Conservation (phyloP, 2,888 invertebrate species). For the Limenitis arthemis region DNA sequence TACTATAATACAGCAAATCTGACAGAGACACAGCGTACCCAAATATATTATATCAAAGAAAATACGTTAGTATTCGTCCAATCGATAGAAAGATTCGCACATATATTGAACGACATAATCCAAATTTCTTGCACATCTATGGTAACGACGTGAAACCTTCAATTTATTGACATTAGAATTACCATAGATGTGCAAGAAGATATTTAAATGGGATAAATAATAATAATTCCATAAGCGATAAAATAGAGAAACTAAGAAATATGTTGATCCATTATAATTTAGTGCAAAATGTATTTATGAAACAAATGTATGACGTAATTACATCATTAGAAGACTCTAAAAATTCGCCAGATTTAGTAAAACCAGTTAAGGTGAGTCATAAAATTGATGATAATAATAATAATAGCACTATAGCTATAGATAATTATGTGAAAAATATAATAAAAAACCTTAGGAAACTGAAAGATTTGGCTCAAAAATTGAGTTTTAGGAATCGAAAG, state of each 20-base stretch:
- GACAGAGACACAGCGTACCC: slow-evolving; percentile 33
- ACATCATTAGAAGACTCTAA: slow-evolving; percentile 29
- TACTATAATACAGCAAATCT: slow-evolving; percentile 23
- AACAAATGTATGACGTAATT: slow-evolving; percentile 41
- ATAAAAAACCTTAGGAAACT: slow-evolving; percentile 47
- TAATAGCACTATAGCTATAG: slow-evolving; percentile 29
- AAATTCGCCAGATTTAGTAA: neutral
- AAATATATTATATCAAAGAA: slow-evolving; percentile 44
- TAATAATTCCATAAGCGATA: slow-evolving; percentile 19
- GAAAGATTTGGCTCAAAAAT: slow-evolving; percentile 37
- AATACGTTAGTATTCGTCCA: slow-evolving; percentile 42
- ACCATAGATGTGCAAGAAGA: slow-evolving; percentile 13
- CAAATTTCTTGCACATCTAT: too few species aligned
- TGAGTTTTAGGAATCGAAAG: slow-evolving; percentile 32
- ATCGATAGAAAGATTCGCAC: slow-evolving; percentile 44
- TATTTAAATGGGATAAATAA: slow-evolving; percentile 10
- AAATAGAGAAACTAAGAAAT: slow-evolving; percentile 36
- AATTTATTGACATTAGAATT: too few species aligned
- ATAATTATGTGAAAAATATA: slow-evolving; percentile 44
- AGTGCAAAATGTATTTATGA: slow-evolving; percentile 47
- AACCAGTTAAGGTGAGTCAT: slow-evolving; percentile 11
- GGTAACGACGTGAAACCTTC: too few species aligned
- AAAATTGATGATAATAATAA: slow-evolving; percentile 9
- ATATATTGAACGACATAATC: slow-evolving; percentile 43
- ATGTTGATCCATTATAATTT: slow-evolving; percentile 42